Conservation (phyloP, 2,113 vertebrate genomes). For the Aepyceros melampus region DNA sequence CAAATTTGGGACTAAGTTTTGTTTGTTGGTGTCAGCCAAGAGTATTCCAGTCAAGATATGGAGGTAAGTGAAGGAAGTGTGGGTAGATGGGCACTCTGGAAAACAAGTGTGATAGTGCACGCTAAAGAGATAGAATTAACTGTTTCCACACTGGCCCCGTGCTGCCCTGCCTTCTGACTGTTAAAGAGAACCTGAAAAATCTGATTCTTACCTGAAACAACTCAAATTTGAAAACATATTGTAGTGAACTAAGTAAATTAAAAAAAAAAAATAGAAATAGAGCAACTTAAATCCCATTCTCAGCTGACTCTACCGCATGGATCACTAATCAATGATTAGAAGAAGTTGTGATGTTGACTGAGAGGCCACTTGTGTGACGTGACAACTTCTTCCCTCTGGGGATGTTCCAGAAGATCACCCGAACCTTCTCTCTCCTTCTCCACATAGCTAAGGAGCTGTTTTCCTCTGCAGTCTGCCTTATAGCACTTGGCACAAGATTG, state of each 20-base stretch:
- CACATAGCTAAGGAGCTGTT: not conserved
- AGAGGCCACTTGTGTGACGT: too few species aligned
- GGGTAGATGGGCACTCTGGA: accelerated
- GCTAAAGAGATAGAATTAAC: not conserved
- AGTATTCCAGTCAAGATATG: not conserved
- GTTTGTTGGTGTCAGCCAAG: not conserved
- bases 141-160: not conserved
- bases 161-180: not conserved
- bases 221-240: not conserved
- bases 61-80: not conserved
- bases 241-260: not conserved
- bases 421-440: not conserved
- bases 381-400: not conserved
- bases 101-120: not conserved
- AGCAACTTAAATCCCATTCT: not conserved
- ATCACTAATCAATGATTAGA: not conserved
- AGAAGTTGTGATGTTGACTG: not conserved
- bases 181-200: not conserved
- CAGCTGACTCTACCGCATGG: not conserved
- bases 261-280: not conserved
- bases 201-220: not conserved
- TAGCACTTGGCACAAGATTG: not conserved
- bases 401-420: not conserved
- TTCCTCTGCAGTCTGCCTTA: not conserved
- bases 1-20: not conserved